A percentile compares a stretch with the other conserved stretches of the same genome.
phyloP scores from a whole-genome alignment of 2,113 vertebrate species.

The Rhea pennata region DNA sequence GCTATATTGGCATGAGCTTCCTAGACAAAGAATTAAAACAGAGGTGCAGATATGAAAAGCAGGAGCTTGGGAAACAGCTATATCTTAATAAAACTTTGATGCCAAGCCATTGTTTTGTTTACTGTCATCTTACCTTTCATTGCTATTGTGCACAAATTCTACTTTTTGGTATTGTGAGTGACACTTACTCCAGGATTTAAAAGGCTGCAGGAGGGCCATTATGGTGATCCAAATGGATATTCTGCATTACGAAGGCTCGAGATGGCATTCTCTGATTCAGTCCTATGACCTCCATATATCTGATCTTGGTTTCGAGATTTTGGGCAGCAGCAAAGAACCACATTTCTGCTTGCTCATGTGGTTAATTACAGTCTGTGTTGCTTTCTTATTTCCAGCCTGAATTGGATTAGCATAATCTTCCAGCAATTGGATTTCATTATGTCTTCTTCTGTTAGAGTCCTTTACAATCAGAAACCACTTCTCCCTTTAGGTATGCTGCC shows the following conservation, averaged over 20 bases:
- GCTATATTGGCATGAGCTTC: background rate
- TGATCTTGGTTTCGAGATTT: background rate
- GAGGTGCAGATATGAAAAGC: background rate
- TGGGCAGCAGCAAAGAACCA: background rate
- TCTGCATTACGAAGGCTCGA: background rate
- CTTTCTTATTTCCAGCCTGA: background rate
- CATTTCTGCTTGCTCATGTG: background rate
- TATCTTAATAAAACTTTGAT: background rate
- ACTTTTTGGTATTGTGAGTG: background rate
- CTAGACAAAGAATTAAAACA: background rate
- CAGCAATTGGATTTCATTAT: background rate
- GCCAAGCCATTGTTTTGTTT: background rate
- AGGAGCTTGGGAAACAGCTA: background rate
- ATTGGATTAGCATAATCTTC: background rate
- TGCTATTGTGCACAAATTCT: background rate
- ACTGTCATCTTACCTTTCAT: background rate
- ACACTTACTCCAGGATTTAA: background rate
- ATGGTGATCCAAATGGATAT: background rate
- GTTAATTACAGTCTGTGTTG: background rate
- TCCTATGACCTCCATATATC: background rate
- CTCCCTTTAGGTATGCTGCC: background rate
- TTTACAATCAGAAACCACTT: background rate
- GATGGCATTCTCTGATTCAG: background rate
- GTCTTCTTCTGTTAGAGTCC: background rate
- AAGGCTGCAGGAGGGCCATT: background rate